These are phyloP conservation scores for Odocoileus virginianus DNA, from an alignment of 2,113 vertebrate genomes.

Conservation along the genomic window DNA sequence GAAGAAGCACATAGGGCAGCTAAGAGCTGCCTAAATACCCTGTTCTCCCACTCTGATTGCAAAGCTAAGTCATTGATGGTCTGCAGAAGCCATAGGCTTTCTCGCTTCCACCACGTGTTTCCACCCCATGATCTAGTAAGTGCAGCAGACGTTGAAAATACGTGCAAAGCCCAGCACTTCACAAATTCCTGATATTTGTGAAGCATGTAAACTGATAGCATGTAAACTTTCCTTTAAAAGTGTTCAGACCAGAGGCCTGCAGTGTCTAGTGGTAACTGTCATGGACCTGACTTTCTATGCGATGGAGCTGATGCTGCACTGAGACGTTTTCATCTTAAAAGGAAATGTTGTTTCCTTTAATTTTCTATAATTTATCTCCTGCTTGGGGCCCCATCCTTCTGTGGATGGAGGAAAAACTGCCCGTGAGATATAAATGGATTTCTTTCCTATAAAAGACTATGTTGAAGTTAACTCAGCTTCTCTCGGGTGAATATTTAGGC, in stretches of 20 bases:
- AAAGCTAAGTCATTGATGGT: conserved; percentile 29
- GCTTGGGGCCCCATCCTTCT: neutral
- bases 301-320: neutral
- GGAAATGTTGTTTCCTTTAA: neutral
- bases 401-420: neutral
- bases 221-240: neutral
- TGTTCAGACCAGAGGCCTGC: neutral
- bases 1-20: neutral
- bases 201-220: neutral
- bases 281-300: neutral
- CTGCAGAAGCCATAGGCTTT: neutral
- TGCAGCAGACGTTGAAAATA: neutral
- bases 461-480: neutral
- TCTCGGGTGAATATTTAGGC: neutral
- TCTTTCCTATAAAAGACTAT: neutral
- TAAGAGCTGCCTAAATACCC: neutral
- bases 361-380: neutral
- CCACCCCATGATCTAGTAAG: neutral
- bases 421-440: neutral
- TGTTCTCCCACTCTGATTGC: conserved; percentile 26
- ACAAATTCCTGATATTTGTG: neutral
- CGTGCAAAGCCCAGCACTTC: neutral
- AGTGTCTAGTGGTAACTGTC: neutral
- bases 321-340: neutral
- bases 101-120: neutral